Evolutionary conservation across 2,113 vertebrate genomes (phyloP), one percentile per base, ranked within the genome.

Genomic region (Labeo catla): DNA sequence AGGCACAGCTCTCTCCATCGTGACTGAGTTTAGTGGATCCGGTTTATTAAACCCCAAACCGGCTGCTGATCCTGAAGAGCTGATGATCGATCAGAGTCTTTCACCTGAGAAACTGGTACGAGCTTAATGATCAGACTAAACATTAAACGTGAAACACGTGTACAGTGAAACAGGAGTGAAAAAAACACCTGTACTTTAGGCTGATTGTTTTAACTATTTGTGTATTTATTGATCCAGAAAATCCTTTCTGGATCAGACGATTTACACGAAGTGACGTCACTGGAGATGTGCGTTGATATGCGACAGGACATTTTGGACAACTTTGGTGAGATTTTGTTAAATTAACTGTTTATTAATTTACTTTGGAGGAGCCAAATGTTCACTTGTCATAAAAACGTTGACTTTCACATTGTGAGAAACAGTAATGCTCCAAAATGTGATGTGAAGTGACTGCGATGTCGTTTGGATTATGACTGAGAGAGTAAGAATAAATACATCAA

Each of bases 281-380:
- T 99, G 63, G 96, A 98, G 39, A 90, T 98, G 91, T 94, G 85
- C 59, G 93, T 99, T 63, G 92, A 98, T 89, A 97, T 97, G 6
- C 95, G 92, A 63, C 95, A 96, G 78, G 94, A 90, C 87, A 97
- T 94, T 86, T 90, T 99, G 91, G 96, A 96, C 9, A 97, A 95
- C 92, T 95, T 99, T 43, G 98, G 98, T 99, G 92, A 98, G 97
- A 87, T 88, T 90, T 28, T 7, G 10, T 45, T 76, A 15, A 11
- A 52, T 39, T 57, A 11, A 11, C 21, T 8, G 4, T 21, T 57
- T 36, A 34, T 36, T 52, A 0, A 49, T 76, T 28, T 28, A 13
- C 0, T 57, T 57, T 57, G 7, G 43, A 2, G 15, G 15, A 12
- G 8, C 19, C 70, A 73, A 21, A 45, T 73, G 2, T 45, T 65